Percentiles rank a stretch among this genome's conserved stretches.
phyloP scores from a whole-genome alignment of 2,797 vertebrate genomes.

The Urophycis tenuis region DNA sequence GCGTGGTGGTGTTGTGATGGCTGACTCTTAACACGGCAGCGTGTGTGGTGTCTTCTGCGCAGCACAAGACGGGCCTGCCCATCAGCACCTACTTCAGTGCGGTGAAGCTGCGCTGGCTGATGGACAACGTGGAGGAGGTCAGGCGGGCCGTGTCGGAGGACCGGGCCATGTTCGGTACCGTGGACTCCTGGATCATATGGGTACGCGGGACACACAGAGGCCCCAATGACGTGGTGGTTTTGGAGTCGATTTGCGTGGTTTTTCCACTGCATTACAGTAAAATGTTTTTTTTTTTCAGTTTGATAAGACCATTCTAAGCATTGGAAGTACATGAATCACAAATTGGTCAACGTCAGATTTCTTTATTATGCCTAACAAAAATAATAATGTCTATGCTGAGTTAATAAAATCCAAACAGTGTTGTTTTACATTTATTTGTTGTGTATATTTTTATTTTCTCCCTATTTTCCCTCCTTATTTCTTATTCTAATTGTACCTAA shows the following conservation, averaged over 20 bases:
- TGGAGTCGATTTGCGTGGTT: not conserved
- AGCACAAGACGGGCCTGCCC: conserved; percentile 88
- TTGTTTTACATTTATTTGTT: too few relatives aligned
- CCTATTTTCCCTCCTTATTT: too few relatives aligned
- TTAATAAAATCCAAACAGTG: too few relatives aligned
- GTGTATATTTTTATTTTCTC: too few relatives aligned
- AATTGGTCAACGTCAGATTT: not conserved
- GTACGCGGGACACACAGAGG: conserved; percentile 56
- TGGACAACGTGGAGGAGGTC: conserved; percentile 84
- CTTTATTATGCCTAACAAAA: too few relatives aligned
- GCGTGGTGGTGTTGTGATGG: not conserved
- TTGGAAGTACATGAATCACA: not conserved
- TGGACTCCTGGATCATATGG: conserved; percentile 97
- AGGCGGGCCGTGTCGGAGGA: conserved; percentile 69
- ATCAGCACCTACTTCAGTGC: conserved; percentile 95
- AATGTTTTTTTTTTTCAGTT: not conserved
- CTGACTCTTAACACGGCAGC: not conserved
- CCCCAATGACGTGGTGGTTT: too few relatives aligned
- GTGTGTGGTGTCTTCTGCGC: conserved; percentile 19
- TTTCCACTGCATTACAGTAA: not conserved
- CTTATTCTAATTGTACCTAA: too few relatives aligned
- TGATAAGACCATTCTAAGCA: not conserved
- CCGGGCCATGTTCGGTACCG: conserved; percentile 85
- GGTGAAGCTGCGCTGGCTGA: conserved; percentile 89
- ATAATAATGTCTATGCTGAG: too few relatives aligned